A percentile compares a stretch with the other conserved stretches of the same genome.
Conservation (phyloP, 2,888 invertebrate genomes). For the Drosophila anceps region DNA sequence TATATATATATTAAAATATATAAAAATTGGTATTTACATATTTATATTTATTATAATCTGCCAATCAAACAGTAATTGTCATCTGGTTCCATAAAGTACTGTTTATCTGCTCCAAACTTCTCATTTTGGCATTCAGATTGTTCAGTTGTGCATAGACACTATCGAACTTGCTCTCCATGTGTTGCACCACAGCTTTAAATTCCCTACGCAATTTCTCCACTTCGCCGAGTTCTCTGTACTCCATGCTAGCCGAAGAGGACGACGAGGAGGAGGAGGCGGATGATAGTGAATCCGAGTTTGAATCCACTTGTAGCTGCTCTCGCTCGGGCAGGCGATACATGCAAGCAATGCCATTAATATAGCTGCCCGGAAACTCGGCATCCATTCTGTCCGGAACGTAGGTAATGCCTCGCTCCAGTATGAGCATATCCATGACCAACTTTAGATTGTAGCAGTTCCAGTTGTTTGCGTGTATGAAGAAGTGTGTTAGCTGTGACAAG, state of each 20-base stretch:
- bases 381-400: slow-evolving; percentile 67
- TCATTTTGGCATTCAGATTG: slow-evolving; percentile 66
- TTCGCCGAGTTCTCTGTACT: slow-evolving; percentile 39
- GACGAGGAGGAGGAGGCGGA: slow-evolving; percentile 9
- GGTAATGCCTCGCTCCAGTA: slow-evolving; percentile 66
- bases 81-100: slow-evolving; percentile 76
- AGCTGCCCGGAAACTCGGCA: slow-evolving; percentile 73
- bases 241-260: slow-evolving; percentile 37
- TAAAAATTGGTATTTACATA: not conserved
- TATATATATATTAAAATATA: not conserved
- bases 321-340: slow-evolving; percentile 75
- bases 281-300: not conserved
- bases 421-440: slow-evolving; percentile 75
- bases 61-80: slow-evolving; percentile 62
- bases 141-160: slow-evolving; percentile 50
- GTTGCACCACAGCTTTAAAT: slow-evolving; percentile 72
- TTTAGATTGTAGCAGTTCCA: slow-evolving; percentile 83
- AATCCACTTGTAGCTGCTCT: slow-evolving; percentile 21
- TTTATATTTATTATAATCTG: not conserved
- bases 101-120: slow-evolving; percentile 70
- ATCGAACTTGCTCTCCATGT: slow-evolving; percentile 79
- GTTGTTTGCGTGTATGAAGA: slow-evolving; percentile 80
- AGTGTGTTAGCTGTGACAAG: slow-evolving; percentile 72
- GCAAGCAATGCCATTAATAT: slow-evolving; percentile 80
- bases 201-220: slow-evolving; percentile 71